A percentile compares a stretch with the other conserved stretches of the same genome.
These are phyloP conservation scores for Pyrgus malvae DNA, from an alignment of 2,888 invertebrate genomes.

Conservation along the genomic window DNA sequence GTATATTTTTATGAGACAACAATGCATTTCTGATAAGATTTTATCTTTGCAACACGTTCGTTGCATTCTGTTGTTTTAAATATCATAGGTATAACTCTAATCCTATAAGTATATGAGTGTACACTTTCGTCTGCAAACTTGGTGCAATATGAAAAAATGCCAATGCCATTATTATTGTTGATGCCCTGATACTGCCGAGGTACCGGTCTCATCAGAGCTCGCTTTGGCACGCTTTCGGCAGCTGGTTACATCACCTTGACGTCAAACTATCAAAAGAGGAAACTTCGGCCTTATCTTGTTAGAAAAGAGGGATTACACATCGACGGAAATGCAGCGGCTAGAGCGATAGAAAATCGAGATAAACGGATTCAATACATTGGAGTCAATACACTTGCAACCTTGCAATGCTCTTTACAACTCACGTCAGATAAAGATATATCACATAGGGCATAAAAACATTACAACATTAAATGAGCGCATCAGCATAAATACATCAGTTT, in stretches of 20 bases:
- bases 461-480: constrained; percentile 54
- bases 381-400: constrained; percentile 80
- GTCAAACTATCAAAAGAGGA: constrained; percentile 61
- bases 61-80: neutral
- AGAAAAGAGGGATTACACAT: constrained; percentile 44
- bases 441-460: constrained; percentile 74
- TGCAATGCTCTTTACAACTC: constrained; percentile 76
- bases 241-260: constrained; percentile 71
- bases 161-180: constrained; percentile 22
- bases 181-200: constrained; percentile 40
- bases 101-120: too few species aligned
- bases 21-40: neutral
- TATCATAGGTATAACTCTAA: too few species aligned
- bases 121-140: too few species aligned
- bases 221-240: constrained; percentile 63
- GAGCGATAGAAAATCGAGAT: constrained; percentile 67
- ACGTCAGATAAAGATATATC: constrained; percentile 78
- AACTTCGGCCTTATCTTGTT: constrained; percentile 50
- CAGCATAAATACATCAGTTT: constrained; percentile 36
- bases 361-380: constrained; percentile 72
- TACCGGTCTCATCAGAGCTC: constrained; percentile 46
- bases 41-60: neutral
- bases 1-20: too few species aligned
- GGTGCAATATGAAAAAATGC: constrained; percentile 1
- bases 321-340: constrained; percentile 59